These are phyloP conservation scores for Sturmia bella DNA, from an alignment of 2,888 invertebrate species.

Conservation along the genomic window DNA sequence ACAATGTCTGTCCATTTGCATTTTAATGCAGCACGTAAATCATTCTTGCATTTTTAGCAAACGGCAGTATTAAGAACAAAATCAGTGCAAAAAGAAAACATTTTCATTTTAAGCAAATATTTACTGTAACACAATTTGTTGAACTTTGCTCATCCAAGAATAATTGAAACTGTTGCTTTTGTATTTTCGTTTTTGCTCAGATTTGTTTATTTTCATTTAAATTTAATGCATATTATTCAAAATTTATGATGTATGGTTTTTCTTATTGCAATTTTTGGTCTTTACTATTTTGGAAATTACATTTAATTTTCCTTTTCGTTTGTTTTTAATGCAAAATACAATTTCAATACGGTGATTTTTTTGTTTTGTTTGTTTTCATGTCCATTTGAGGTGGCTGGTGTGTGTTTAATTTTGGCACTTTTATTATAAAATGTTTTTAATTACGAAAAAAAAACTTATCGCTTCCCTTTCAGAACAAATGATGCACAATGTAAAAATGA, in stretches of 20 bases:
- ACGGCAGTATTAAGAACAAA: neutral
- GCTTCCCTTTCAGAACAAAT: constrained; percentile 28
- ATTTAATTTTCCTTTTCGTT: neutral
- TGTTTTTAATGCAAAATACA: constrained; percentile 19
- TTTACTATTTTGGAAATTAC: constrained; percentile 21
- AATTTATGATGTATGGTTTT: constrained; percentile 33
- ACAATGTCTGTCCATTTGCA: constrained; percentile 20
- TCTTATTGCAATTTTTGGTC: neutral
- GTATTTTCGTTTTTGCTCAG: constrained; percentile 5
- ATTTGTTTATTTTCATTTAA: constrained; percentile 41
- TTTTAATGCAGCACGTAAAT: constrained; percentile 37
- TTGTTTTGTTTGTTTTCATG: constrained; percentile 3
- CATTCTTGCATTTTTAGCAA: constrained; percentile 41
- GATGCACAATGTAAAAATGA: neutral
- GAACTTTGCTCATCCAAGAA: constrained; percentile 57
- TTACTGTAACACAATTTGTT: constrained; percentile 52
- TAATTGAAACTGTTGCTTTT: constrained; percentile 28
- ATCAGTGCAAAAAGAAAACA: neutral
- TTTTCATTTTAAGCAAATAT: constrained; percentile 44
- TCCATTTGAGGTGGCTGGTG: neutral
- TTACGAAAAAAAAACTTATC: constrained; percentile 39
- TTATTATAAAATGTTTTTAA: constrained; percentile 39
- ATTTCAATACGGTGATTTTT: constrained; percentile 26
- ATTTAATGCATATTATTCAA: constrained; percentile 42
- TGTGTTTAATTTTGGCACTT: constrained; percentile 19